A percentile compares a stretch with the other conserved stretches of the same genome.
phyloP scores from a whole-genome alignment of 2,888 invertebrate genomes.

The Julus scanicus region DNA sequence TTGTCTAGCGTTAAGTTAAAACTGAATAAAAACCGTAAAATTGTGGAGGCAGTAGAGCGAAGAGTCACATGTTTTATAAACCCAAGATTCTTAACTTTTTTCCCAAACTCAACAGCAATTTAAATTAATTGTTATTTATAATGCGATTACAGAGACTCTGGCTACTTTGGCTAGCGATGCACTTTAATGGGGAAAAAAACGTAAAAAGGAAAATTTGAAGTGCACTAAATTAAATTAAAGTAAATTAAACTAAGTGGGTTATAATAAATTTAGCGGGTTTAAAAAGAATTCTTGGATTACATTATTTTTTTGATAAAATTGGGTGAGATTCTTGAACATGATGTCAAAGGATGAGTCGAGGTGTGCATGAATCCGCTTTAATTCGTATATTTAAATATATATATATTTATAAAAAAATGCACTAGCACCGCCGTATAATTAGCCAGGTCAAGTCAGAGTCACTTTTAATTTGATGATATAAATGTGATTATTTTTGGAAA shows the following conservation, averaged over 20 bases:
- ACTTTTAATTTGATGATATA: too few relatives aligned
- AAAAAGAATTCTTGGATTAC: too few relatives aligned
- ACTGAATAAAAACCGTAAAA: background rate
- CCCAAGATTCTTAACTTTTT: slow-evolving; percentile 1
- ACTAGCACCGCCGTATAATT: background rate
- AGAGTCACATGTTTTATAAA: background rate
- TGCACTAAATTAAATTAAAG: background rate
- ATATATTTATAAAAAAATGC: background rate
- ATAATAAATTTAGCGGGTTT: background rate
- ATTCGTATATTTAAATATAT: background rate
- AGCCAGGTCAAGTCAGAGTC: background rate
- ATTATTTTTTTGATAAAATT: background rate
- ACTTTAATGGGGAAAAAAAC: background rate
- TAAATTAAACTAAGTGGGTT: background rate
- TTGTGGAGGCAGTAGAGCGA: background rate
- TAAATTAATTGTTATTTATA: background rate
- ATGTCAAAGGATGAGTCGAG: background rate
- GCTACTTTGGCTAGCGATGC: background rate
- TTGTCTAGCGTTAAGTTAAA: background rate
- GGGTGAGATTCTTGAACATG: background rate
- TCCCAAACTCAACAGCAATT: background rate
- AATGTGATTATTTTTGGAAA: too few relatives aligned
- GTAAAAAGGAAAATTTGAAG: background rate
- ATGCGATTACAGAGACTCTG: background rate
- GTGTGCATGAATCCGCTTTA: background rate